Conservation (phyloP, 2,797 vertebrate species). For the Sarcophilus harrisii region DNA sequence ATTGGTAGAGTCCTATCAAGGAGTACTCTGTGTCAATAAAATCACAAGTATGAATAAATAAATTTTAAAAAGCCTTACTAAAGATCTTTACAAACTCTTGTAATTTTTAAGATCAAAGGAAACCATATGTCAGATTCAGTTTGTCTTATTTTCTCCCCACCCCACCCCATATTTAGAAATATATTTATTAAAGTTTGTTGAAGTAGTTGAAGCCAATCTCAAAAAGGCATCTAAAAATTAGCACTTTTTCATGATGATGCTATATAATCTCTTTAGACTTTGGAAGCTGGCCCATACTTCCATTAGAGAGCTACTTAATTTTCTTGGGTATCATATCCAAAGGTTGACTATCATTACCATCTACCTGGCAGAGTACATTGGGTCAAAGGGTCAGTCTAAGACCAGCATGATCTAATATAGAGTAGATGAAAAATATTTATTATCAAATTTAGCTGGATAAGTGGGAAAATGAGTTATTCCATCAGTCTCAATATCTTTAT, state of each 20-base stretch:
- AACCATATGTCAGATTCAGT: background rate
- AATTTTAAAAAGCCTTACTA: constrained; percentile 13
- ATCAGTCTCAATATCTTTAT: background rate
- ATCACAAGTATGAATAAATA: background rate
- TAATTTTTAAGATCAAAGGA: background rate
- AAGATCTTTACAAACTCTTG: background rate
- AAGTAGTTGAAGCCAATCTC: background rate
- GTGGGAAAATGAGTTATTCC: background rate
- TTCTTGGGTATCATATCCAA: background rate
- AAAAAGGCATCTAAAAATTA: constrained; percentile 51
- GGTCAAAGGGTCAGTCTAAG: background rate
- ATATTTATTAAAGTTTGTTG: background rate
- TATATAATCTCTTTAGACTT: background rate
- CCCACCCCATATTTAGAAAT: background rate
- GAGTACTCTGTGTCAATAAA: background rate
- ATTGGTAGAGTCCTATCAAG: background rate
- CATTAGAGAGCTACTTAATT: background rate
- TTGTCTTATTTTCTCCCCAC: background rate
- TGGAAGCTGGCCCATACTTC: background rate
- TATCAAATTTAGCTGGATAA: background rate
- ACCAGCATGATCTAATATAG: background rate
- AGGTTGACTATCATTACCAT: background rate
- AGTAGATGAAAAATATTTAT: background rate
- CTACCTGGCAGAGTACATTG: background rate
- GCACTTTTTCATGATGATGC: constrained; percentile 62